phyloP scores from a whole-genome alignment of 2,113 vertebrate species.

The Pelodiscus sinensis region DNA sequence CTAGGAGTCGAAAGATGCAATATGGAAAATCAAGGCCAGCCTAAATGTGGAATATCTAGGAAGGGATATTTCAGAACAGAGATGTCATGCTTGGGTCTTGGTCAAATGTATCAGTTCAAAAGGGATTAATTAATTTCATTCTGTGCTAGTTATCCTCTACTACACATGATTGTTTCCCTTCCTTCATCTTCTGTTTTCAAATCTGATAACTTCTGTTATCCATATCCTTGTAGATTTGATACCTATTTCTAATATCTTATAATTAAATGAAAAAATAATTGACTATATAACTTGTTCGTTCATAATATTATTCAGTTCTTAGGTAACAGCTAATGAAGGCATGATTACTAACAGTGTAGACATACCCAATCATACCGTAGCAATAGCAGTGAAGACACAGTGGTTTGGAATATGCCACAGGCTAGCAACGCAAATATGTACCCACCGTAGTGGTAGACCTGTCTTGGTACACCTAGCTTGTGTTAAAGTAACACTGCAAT shows the following conservation, averaged over 20 bases:
- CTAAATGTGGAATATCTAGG: neutral
- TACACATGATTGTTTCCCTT: neutral
- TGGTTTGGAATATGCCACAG: too few species aligned
- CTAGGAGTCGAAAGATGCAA: neutral
- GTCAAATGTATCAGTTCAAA: neutral
- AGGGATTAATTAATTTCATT: neutral
- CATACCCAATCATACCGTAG: too few species aligned
- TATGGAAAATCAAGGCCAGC: neutral
- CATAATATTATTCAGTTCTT: neutral
- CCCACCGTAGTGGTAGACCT: too few species aligned
- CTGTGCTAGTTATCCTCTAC: neutral
- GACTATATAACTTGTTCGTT: neutral
- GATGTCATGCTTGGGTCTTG: fast-evolving
- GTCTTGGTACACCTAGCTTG: too few species aligned
- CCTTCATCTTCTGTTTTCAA: neutral
- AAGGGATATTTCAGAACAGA: neutral
- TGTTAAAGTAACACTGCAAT: too few species aligned
- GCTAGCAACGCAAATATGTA: too few species aligned
- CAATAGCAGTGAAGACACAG: too few species aligned
- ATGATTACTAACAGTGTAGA: too few species aligned
- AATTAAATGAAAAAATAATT: too few species aligned
- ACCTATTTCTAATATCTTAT: neutral
- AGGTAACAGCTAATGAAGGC: neutral
- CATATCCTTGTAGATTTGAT: neutral
- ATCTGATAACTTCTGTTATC: neutral